These are phyloP conservation scores for Paramormyrops hopkinsi DNA, from an alignment of 2,797 vertebrate genomes.

Conservation along the genomic window DNA sequence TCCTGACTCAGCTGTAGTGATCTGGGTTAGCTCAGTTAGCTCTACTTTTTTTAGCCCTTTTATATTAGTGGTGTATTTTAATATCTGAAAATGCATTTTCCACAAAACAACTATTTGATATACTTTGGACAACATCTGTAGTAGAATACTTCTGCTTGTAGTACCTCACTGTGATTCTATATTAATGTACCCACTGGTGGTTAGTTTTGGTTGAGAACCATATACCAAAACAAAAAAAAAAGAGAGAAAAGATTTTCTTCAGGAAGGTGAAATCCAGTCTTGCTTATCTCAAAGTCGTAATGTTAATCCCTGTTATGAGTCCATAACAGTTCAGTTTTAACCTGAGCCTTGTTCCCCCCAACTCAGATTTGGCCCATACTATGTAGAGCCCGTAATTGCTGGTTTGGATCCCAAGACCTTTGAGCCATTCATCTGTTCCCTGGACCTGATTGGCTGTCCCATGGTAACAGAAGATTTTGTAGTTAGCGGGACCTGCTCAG, in stretches of 20 bases:
- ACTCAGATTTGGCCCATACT: conserved; percentile 89
- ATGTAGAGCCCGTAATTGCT: conserved; percentile 90
- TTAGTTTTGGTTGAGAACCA: neutral
- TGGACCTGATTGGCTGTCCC: conserved; percentile 94
- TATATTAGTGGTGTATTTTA: neutral
- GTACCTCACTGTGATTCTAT: neutral
- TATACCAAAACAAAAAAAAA: neutral
- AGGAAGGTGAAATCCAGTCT: neutral
- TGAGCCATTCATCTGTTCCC: conserved; percentile 91
- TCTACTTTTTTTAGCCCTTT: neutral
- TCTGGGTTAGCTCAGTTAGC: neutral
- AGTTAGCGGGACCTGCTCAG: conserved; percentile 92
- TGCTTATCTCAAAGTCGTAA: neutral
- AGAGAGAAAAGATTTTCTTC: neutral
- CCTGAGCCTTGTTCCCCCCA: neutral
- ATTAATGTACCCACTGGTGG: neutral
- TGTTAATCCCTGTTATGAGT: neutral
- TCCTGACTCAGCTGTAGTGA: neutral
- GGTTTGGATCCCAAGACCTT: conserved; percentile 83
- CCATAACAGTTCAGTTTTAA: neutral
- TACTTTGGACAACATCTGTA: neutral
- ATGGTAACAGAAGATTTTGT: conserved; percentile 97
- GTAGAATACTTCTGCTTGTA: neutral
- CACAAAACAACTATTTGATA: neutral
- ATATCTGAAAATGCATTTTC: neutral